These are phyloP conservation scores for Coregonus clupeaformis DNA, from an alignment of 2,113 vertebrate species.

Conservation along the genomic window DNA sequence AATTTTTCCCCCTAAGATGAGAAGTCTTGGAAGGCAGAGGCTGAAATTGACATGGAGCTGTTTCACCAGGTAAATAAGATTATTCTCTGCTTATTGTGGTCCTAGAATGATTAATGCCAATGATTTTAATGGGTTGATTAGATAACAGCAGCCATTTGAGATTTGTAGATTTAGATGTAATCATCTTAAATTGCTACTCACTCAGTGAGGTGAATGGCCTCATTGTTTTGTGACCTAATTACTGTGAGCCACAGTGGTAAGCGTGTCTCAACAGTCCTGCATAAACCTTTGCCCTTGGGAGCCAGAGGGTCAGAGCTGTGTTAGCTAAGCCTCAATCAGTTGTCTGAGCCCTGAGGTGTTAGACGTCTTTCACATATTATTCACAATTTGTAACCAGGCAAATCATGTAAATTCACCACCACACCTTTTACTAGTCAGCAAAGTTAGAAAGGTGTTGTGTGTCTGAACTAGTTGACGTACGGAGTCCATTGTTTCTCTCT, in stretches of 20 bases:
- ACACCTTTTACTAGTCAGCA: background rate
- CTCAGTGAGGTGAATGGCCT: conserved; percentile 59
- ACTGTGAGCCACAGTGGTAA: conserved; percentile 29
- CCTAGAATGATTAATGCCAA: too few species aligned
- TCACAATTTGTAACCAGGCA: background rate
- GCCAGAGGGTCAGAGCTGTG: conserved; percentile 1
- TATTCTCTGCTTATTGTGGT: conserved; percentile 21
- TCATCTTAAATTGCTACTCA: conserved; percentile 56
- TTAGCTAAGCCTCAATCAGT: background rate
- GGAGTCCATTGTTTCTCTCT: too few species aligned
- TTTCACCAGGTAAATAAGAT: conserved; percentile 91
- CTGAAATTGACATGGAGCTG: conserved; percentile 98
- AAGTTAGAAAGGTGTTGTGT: background rate
- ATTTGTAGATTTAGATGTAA: conserved; percentile 56
- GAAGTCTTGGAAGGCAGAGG: conserved; percentile 94
- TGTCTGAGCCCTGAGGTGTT: conserved; percentile 1
- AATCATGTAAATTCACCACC: background rate
- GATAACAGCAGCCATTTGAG: conserved; percentile 41
- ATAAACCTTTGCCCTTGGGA: conserved; percentile 38
- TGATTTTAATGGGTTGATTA: background rate
- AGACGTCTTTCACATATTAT: background rate
- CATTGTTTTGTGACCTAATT: conserved; percentile 67
- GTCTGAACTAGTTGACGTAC: background rate
- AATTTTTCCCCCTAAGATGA: conserved; percentile 82
- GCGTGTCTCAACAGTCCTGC: conserved; percentile 47